A percentile compares a stretch with the other conserved stretches of the same genome.
phyloP scores from a whole-genome alignment of 2,888 invertebrate genomes.

The Acleris holmiana region DNA sequence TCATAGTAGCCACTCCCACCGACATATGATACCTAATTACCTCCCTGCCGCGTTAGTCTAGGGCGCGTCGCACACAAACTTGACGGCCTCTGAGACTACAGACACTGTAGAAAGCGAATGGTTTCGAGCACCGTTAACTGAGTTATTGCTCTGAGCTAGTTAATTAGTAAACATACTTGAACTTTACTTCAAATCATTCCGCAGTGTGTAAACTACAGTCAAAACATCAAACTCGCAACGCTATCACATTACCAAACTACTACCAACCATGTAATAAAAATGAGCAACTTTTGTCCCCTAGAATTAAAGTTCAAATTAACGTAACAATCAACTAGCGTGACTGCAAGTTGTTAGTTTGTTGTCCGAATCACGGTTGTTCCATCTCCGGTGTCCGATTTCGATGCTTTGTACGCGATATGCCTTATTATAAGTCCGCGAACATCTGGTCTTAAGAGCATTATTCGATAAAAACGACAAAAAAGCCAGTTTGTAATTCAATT shows the following conservation, averaged over 20 bases:
- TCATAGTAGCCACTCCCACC: too few relatives aligned
- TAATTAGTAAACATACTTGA: conserved; percentile 21
- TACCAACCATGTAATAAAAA: conserved; percentile 3
- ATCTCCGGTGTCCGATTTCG: conserved; percentile 83
- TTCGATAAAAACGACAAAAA: conserved; percentile 72
- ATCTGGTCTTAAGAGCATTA: conserved; percentile 77
- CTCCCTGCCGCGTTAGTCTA: too few relatives aligned
- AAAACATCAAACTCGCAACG: conserved; percentile 37
- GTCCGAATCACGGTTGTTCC: conserved; percentile 71
- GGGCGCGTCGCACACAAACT: too few relatives aligned
- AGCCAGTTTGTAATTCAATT: conserved; percentile 60
- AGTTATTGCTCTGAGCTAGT: neutral
- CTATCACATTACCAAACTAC: conserved; percentile 13
- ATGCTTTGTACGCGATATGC: conserved; percentile 81
- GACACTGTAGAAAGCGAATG: neutral
- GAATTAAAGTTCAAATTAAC: conserved; percentile 51
- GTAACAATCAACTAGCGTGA: conserved; percentile 48
- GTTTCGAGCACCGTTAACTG: neutral
- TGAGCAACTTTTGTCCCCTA: conserved; percentile 40
- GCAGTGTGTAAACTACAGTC: conserved; percentile 31
- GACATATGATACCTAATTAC: too few relatives aligned
- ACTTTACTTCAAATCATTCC: conserved; percentile 16
- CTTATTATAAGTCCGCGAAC: conserved; percentile 81
- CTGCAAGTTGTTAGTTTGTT: conserved; percentile 61
- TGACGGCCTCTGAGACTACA: neutral